Evolutionary conservation across 2,113 vertebrate species (phyloP).

Genomic region (Dromas ardeola): DNA sequence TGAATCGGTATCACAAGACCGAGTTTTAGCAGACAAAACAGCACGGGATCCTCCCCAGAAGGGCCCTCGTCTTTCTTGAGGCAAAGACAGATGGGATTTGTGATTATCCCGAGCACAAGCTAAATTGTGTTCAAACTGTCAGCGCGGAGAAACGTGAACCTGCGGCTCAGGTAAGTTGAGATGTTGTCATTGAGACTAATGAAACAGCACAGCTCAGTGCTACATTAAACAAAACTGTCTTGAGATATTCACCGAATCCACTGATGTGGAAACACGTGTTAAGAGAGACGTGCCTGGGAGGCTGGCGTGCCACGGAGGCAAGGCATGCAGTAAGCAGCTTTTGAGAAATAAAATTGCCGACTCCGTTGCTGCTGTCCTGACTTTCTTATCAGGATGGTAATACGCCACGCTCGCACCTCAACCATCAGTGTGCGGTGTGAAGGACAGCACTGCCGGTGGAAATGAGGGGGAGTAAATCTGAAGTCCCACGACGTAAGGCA

Average conservation of each 20-base stretch:
- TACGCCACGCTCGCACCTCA: background rate
- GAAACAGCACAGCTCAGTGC: constrained; percentile 17
- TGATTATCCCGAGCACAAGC: background rate
- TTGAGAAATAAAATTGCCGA: background rate
- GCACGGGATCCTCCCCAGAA: background rate
- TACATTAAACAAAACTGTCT: constrained; percentile 28
- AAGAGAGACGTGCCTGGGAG: background rate
- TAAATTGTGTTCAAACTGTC: background rate
- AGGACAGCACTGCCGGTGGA: background rate
- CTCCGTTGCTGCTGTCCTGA: background rate
- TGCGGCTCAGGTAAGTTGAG: background rate
- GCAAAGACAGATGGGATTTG: background rate
- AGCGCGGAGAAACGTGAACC: background rate
- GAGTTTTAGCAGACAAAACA: background rate
- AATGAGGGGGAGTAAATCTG: background rate
- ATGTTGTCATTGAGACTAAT: constrained; percentile 38
- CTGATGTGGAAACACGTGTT: background rate
- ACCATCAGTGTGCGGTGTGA: fast-evolving
- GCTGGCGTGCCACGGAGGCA: background rate
- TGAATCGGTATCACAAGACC: background rate
- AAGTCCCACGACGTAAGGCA: background rate
- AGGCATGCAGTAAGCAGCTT: background rate
- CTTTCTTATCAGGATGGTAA: background rate
- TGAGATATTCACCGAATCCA: constrained; percentile 1
- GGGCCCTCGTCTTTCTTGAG: background rate